These are phyloP conservation scores for Acronicta psi DNA, from an alignment of 2,888 invertebrate genomes.

Conservation along the genomic window DNA sequence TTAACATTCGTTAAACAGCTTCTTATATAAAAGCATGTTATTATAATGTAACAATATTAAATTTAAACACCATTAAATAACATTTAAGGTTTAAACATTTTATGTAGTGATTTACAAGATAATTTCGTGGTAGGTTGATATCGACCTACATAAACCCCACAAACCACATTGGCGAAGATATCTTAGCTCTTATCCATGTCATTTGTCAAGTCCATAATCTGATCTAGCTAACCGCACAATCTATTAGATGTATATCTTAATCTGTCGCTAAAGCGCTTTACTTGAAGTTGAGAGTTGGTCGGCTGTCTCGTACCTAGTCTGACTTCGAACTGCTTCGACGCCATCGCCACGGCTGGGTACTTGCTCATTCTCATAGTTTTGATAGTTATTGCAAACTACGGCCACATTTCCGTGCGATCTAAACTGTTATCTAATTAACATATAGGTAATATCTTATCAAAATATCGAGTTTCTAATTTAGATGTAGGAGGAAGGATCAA, in stretches of 20 bases:
- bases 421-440: slow-evolving; percentile 58
- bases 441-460: slow-evolving; percentile 56
- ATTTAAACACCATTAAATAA: too few relatives aligned
- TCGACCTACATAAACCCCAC: slow-evolving; percentile 12
- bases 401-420: slow-evolving; percentile 46
- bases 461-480: slow-evolving; percentile 61
- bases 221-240: slow-evolving; percentile 38
- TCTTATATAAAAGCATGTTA: not conserved
- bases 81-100: slow-evolving; percentile 4
- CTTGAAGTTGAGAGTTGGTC: slow-evolving; percentile 49
- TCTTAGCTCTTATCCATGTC: slow-evolving; percentile 31
- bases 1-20: slow-evolving; percentile 11
- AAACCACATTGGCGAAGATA: slow-evolving; percentile 28
- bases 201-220: slow-evolving; percentile 49
- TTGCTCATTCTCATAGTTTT: slow-evolving; percentile 61
- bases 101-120: slow-evolving; percentile 25
- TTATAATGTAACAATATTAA: too few relatives aligned
- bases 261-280: slow-evolving; percentile 55
- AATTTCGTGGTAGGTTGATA: slow-evolving; percentile 19
- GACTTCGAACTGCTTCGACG: slow-evolving; percentile 61
- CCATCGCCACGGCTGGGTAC: slow-evolving; percentile 54
- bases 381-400: slow-evolving; percentile 62
- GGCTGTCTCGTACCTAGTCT: slow-evolving; percentile 49
- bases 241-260: slow-evolving; percentile 48
- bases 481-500: slow-evolving; percentile 49